Evolutionary conservation across 1,140 invertebrate species (phyloP).

Genomic region (Trichoplusia ni): DNA sequence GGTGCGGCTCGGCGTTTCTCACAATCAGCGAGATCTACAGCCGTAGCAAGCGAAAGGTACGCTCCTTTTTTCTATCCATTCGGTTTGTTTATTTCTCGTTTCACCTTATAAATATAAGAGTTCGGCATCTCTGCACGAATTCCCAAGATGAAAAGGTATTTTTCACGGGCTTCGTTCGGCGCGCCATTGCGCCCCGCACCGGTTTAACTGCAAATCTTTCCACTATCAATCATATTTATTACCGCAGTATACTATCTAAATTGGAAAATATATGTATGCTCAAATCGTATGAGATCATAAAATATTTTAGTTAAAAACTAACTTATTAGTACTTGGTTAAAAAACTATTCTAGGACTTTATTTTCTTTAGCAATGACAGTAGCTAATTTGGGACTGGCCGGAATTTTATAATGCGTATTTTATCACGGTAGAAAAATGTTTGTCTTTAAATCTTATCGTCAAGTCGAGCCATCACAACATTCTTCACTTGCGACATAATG

Average conservation of each 20-base stretch:
- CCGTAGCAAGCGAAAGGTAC: constrained; percentile 55
- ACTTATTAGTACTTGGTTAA: too few species aligned
- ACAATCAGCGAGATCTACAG: constrained; percentile 77
- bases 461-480: constrained; percentile 42
- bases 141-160: constrained; percentile 76
- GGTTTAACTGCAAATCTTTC: constrained; percentile 53
- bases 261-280: too few species aligned
- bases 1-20: constrained; percentile 68
- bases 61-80: constrained; percentile 66
- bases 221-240: constrained; percentile 49
- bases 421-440: neutral
- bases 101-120: constrained; percentile 76
- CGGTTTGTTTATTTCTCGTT: constrained; percentile 72
- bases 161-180: constrained; percentile 58
- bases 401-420: neutral
- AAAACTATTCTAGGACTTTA: too few species aligned
- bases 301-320: neutral
- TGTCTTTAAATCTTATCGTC: constrained; percentile 39
- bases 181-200: constrained; percentile 44
- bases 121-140: constrained; percentile 70
- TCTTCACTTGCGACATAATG: constrained; percentile 54
- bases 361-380: too few species aligned
- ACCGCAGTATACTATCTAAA: too few species aligned
- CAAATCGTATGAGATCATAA: neutral
- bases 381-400: neutral